Base-by-base conservation (phyloP, 2,888 invertebrate species). In the Andrena bucephala region DNA sequence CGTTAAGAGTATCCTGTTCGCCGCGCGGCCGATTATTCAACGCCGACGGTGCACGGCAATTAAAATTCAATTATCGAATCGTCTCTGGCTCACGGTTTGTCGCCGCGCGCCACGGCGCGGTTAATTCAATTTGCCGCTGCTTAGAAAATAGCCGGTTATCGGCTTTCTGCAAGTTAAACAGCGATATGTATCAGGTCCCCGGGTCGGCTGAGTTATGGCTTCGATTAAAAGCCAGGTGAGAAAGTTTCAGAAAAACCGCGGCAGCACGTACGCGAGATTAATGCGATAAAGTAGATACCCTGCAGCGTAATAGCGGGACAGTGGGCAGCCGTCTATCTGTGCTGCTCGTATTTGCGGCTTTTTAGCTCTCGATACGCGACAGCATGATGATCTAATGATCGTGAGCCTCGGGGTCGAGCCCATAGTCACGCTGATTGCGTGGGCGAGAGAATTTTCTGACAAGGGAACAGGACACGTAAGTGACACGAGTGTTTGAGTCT, bases 21-120 rank as follows among this genome's bases (percentile, higher is more conserved):
- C n/a, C 65, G 27, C 2, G 6, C 29, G 6, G 29, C 13, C 69
- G 16, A 70, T 77, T 52, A 52, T 29, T 70, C 59, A 52, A 27
- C 16, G 13, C 57, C 4, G 20, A n/a, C 36, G 67, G 54, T 20
- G 62, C 29, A n/a, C 24, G 54, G 24, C 33, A 76, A 82, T 82
- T 82, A 82, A 82, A 81, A 67, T 82, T 81, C 82, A 82, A 82
- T 82, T 67, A 81, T 76, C 63, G 68, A 70, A 74, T 81, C 65
- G 27, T 4, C 13, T 2, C 10, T 20, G 57, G 57, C 57, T 33
- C 10, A 4, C n/a, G 42, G n/a, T 74, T 50, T 33, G 66, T 54
- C 82, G 54, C 69, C 42, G 42, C 16, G 66, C n/a, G 54, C 48
- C 2, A 13, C 20, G 6, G 16, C 29, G 16, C 31, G 76, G 63